phyloP scores from a whole-genome alignment of 2,888 invertebrate genomes.

The Amphipyra berbera region DNA sequence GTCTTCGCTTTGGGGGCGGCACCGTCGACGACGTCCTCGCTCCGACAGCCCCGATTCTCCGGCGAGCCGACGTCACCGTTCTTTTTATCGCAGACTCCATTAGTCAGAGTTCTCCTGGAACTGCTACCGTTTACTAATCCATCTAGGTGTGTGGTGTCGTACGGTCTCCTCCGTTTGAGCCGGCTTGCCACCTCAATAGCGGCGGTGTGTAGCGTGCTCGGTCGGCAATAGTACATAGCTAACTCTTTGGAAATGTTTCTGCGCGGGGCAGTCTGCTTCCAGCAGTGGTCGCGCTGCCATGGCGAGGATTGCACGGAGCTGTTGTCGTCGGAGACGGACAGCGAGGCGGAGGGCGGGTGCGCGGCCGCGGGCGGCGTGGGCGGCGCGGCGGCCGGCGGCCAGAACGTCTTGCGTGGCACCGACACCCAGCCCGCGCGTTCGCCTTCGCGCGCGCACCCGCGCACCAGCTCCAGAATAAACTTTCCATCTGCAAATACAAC shows the following conservation, averaged over 20 bases:
- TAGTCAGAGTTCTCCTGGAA: conserved; percentile 65
- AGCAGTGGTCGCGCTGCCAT: conserved; percentile 97
- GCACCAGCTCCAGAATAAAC: conserved; percentile 95
- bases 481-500: conserved; percentile 93
- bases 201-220: conserved; percentile 84
- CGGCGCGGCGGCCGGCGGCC: conserved; percentile 94
- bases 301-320: conserved; percentile 97
- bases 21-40: conserved; percentile 77
- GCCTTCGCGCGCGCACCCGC: conserved; percentile 89
- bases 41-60: conserved; percentile 64
- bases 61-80: conserved; percentile 76
- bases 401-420: conserved; percentile 96
- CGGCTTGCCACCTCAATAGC: conserved; percentile 82
- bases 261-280: conserved; percentile 95
- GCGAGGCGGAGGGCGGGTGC: conserved; percentile 92
- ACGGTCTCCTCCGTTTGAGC: conserved; percentile 92
- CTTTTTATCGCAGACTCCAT: conserved; percentile 74
- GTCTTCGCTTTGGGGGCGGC: conserved; percentile 63
- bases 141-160: conserved; percentile 81
- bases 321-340: conserved; percentile 97
- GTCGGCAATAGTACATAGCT: conserved; percentile 92
- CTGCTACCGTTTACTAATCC: conserved; percentile 66
- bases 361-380: conserved; percentile 86
- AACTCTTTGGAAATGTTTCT: conserved; percentile 93
- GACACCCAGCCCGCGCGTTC: conserved; percentile 97